Evolutionary conservation across 2,797 vertebrate species (phyloP), one percentile per base, ranked within the genome.

Genomic region (Acrossocheilus fasciatus): DNA sequence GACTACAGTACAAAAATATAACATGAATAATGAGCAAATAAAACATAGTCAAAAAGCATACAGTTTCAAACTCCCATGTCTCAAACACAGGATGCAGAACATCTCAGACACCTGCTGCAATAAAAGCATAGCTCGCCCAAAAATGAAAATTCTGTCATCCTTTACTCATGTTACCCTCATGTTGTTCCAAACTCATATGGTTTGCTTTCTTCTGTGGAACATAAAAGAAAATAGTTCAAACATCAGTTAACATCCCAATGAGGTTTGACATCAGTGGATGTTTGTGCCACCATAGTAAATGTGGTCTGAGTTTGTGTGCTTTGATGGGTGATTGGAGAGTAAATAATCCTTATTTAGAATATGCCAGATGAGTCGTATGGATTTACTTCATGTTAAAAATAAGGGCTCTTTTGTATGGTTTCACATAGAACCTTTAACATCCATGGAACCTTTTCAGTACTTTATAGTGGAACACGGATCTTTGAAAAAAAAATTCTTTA

Each of bases 61-160:
- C 89, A 88, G 87, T 81, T 83, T 81, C 72, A 69, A 77, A 87
- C 11, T 54, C 82, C 85, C 84, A 79, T 83, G 87, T 90, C 81
- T 80, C 88, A 86, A 88, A 97, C 95, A 94, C 94, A 95, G 92
- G 96, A 96, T 76, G 92, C 93, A 90, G 96, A 96, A 88, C 95
- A 95, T 84, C 64, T 87, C 82, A 57, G 81, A 83, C 50, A 66
- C 59, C 41, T 14, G 43, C 50, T 34, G 74, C 83, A 82, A 64
- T 66, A 34, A 80, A 80, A 26, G 15, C 17, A 43, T 10, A 45
- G 41, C 30, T 66, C 59, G 14, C 57, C 77, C 59, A 45, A 80
- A 80, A 64, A 30, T 64, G 15, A 23, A 23, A 23, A 57, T 36
- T 39, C n/a, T 36, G 26, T 76, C 11, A 76, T 76, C 50, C 47